Conservation (phyloP, 1,140 invertebrate species). For the Drosophila sucinea region DNA sequence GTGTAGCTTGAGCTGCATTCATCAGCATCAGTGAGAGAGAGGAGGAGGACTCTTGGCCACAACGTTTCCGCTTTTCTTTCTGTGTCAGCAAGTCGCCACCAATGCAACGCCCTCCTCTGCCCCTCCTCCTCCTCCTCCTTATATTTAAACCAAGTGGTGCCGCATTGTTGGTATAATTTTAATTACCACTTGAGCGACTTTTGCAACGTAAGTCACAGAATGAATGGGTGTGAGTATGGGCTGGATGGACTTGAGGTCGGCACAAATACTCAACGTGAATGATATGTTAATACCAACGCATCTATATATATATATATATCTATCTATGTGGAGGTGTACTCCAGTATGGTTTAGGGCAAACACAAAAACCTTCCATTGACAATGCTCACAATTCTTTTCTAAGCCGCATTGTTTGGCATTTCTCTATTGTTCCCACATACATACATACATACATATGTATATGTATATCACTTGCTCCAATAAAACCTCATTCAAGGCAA, state of each 20-base stretch:
- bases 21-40: conserved; percentile 5
- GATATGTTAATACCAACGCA: conserved; percentile 4
- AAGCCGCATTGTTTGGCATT: conserved; percentile 47
- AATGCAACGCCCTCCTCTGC: neutral
- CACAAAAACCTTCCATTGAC: conserved; percentile 46
- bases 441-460: neutral
- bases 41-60: conserved; percentile 35
- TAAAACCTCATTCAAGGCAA: conserved; percentile 23
- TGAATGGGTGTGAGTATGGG: conserved; percentile 3
- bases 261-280: conserved; percentile 29
- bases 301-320: conserved; percentile 6
- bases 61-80: conserved; percentile 52
- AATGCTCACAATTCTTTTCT: conserved; percentile 50
- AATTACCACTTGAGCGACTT: conserved; percentile 69
- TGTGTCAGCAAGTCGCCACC: conserved; percentile 49
- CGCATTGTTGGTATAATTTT: conserved; percentile 68
- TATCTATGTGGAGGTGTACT: conserved; percentile 5
- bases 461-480: neutral
- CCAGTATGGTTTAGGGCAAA: conserved; percentile 19
- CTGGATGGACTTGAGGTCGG: conserved; percentile 24
- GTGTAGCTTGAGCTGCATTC: conserved; percentile 39
- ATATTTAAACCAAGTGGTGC: conserved; percentile 17
- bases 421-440: conserved; percentile 16
- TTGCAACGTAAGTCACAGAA: conserved; percentile 29
- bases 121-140: too few species aligned